Evolutionary conservation across 2,113 vertebrate genomes (phyloP).

Genomic region (Mystacornis crossleyi): DNA sequence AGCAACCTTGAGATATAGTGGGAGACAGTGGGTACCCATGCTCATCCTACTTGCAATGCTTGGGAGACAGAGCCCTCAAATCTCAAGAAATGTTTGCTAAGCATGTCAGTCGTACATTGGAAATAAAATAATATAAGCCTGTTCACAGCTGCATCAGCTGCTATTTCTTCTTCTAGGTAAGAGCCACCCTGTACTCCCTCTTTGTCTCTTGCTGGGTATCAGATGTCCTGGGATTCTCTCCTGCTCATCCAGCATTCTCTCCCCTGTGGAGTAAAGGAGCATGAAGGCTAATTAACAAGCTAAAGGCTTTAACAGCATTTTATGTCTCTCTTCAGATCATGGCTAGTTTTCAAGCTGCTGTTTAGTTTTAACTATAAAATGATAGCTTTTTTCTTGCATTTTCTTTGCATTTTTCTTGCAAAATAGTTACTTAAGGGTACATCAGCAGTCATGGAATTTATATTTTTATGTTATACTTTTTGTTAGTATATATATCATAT

Average conservation of each 20-base stretch:
- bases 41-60: not conserved
- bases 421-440: not conserved
- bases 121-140: constrained; percentile 32
- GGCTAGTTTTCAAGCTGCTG: not conserved
- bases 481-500: not conserved
- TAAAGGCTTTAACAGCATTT: not conserved
- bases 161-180: constrained; percentile 37
- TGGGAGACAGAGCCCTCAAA: not conserved
- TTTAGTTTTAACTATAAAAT: not conserved
- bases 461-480: not conserved
- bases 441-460: not conserved
- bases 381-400: not conserved
- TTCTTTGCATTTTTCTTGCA: not conserved
- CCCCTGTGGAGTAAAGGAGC: not conserved
- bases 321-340: not conserved
- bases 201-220: not conserved
- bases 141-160: not conserved
- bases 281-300: not conserved
- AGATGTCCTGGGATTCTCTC: not conserved
- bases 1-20: not conserved
- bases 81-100: constrained; percentile 29
- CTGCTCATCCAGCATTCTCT: not conserved
- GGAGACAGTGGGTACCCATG: not conserved
- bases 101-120: not conserved
- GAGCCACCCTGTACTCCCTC: not conserved